Evolutionary conservation across 2,888 invertebrate species (phyloP).

Genomic region (Drosophila incognita): DNA sequence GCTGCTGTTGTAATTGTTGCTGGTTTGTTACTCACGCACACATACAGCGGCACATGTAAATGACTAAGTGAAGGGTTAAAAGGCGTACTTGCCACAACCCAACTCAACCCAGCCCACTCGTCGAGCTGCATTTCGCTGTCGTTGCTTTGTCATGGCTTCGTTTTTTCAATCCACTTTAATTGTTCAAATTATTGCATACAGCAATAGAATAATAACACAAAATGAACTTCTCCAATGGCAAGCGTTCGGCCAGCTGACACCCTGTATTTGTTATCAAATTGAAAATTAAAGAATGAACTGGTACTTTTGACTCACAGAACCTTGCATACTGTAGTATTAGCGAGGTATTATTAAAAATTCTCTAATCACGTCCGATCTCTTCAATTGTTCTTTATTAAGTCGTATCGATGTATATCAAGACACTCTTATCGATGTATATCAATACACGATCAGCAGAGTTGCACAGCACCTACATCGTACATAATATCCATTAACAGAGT

Average conservation of each 20-base stretch:
- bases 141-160: conserved; percentile 13
- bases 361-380: not conserved
- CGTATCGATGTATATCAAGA: no score
- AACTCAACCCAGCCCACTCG: not conserved
- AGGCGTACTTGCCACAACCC: conserved; percentile 12
- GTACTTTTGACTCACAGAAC: not conserved
- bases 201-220: conserved; percentile 15
- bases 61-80: conserved; percentile 50
- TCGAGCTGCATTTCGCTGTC: conserved; percentile 26
- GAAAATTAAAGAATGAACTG: rapidly evolving
- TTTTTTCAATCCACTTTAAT: conserved; percentile 57
- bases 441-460: not conserved
- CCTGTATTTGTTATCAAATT: not conserved
- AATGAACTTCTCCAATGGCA: not conserved
- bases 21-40: conserved; percentile 57
- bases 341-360: not conserved
- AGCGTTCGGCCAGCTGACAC: not conserved
- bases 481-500: not conserved
- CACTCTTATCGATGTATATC: no score
- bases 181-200: conserved; percentile 64
- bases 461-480: not conserved
- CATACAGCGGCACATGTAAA: conserved; percentile 15
- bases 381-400: not conserved
- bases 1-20: conserved; percentile 65
- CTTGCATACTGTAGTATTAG: not conserved